These are phyloP conservation scores for Xestobium rufovillosum DNA, from an alignment of 2,888 invertebrate species.

Conservation along the genomic window DNA sequence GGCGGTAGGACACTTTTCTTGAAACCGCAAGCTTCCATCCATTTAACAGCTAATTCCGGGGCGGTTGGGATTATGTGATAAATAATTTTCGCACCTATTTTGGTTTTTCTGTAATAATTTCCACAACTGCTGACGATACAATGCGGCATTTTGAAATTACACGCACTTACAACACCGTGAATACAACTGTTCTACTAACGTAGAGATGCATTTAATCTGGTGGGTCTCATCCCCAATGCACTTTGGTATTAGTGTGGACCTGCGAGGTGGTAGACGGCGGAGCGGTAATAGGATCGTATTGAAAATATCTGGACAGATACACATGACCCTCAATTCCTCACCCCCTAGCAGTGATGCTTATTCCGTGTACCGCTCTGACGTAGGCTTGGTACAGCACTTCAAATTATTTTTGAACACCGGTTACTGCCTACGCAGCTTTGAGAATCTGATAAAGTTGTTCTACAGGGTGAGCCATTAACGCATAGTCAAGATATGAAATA, in stretches of 20 bases:
- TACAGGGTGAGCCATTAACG: constrained; percentile 10
- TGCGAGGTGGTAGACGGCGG: too few relatives aligned
- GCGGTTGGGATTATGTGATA: constrained; percentile 49
- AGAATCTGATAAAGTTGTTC: background rate
- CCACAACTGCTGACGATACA: constrained; percentile 48
- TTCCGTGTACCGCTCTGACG: constrained; percentile 34
- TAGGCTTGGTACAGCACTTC: constrained; percentile 24
- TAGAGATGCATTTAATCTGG: background rate
- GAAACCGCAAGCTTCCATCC: constrained; percentile 45
- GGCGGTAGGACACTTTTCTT: constrained; percentile 28
- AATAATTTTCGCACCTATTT: constrained; percentile 39
- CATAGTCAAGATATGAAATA: constrained; percentile 6
- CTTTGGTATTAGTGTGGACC: too few relatives aligned
- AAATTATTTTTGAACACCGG: too few relatives aligned
- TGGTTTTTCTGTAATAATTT: constrained; percentile 48
- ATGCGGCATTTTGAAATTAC: constrained; percentile 43
- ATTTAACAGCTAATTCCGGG: constrained; percentile 42
- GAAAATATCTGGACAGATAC: constrained; percentile 24
- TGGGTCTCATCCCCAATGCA: too few relatives aligned
- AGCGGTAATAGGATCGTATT: too few relatives aligned
- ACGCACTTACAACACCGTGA: too few relatives aligned
- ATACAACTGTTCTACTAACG: background rate
- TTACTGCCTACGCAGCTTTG: background rate
- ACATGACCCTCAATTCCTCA: constrained; percentile 19
- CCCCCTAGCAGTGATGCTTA: constrained; percentile 24